These are phyloP conservation scores for Drosophila mercatorum DNA, from an alignment of 2,888 invertebrate species.

Conservation along the genomic window DNA sequence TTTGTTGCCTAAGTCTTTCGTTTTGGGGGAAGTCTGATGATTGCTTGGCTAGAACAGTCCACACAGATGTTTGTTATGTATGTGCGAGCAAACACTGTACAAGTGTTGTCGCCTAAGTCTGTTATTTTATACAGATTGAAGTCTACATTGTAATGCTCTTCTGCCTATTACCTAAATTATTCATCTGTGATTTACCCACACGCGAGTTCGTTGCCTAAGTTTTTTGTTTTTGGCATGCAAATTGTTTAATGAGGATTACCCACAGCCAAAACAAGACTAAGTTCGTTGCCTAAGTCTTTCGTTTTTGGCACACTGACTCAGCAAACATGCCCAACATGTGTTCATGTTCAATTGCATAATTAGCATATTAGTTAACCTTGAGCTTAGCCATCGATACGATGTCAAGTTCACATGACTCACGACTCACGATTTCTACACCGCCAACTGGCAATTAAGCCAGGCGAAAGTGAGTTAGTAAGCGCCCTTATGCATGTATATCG, in stretches of 20 bases:
- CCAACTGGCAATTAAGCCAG: slow-evolving; percentile 3
- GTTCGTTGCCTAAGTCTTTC: slow-evolving; percentile 6
- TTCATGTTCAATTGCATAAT: slow-evolving; percentile 49
- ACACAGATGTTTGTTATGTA: no score
- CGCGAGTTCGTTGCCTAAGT: slow-evolving; percentile 52
- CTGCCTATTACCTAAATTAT: not conserved
- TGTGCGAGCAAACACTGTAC: no score
- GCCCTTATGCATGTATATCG: slow-evolving; percentile 9
- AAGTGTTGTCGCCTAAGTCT: slow-evolving; percentile 3
- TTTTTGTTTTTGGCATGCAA: slow-evolving; percentile 29
- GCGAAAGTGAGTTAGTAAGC: slow-evolving; percentile 44
- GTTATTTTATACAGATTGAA: not conserved
- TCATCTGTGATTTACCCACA: not conserved
- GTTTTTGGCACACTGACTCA: slow-evolving; percentile 8
- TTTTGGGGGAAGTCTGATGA: no score
- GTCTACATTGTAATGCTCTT: not conserved
- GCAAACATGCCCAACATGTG: slow-evolving; percentile 15
- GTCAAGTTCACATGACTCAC: slow-evolving; percentile 69
- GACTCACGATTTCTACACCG: slow-evolving; percentile 17
- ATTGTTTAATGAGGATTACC: not conserved
- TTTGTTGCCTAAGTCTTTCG: slow-evolving; percentile 52
- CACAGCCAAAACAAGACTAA: not conserved
- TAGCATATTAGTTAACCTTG: slow-evolving; percentile 74
- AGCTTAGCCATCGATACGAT: slow-evolving; percentile 52
- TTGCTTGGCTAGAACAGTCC: no score